phyloP scores from a whole-genome alignment of 2,797 vertebrate species.

The Nasua narica region DNA sequence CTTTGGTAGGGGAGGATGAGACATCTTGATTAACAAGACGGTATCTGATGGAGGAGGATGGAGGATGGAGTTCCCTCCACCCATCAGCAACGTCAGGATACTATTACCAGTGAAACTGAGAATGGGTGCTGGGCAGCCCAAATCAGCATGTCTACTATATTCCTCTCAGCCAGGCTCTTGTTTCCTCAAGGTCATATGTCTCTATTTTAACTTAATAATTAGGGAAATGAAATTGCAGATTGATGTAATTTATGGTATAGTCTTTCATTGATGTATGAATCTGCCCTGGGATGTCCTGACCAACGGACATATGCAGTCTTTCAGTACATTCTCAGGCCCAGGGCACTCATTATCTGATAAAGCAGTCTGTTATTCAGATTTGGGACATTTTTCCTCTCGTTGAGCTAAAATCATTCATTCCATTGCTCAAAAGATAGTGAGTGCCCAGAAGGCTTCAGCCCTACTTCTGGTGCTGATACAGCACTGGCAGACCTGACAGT shows the following conservation, averaged over 20 bases:
- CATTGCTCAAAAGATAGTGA: background rate
- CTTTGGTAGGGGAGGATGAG: background rate
- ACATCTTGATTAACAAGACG: background rate
- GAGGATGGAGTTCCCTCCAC: background rate
- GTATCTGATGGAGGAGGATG: background rate
- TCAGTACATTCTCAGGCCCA: background rate
- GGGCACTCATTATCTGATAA: background rate
- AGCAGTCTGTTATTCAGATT: background rate
- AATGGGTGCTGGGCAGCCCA: background rate
- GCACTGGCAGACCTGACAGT: background rate
- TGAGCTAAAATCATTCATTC: background rate
- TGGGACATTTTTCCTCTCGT: background rate
- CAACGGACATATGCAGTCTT: background rate
- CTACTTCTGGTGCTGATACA: background rate
- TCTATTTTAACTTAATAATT: background rate
- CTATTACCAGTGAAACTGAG: background rate
- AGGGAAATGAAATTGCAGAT: background rate
- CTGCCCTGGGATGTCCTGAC: background rate
- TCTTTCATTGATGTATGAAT: background rate
- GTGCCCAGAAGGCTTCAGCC: background rate
- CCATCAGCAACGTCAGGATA: background rate
- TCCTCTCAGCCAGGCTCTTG: background rate
- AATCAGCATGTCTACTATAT: background rate
- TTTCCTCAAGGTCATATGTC: background rate
- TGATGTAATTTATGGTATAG: background rate